Conservation (phyloP, 2,113 vertebrate genomes). For the Aythya baeri region DNA sequence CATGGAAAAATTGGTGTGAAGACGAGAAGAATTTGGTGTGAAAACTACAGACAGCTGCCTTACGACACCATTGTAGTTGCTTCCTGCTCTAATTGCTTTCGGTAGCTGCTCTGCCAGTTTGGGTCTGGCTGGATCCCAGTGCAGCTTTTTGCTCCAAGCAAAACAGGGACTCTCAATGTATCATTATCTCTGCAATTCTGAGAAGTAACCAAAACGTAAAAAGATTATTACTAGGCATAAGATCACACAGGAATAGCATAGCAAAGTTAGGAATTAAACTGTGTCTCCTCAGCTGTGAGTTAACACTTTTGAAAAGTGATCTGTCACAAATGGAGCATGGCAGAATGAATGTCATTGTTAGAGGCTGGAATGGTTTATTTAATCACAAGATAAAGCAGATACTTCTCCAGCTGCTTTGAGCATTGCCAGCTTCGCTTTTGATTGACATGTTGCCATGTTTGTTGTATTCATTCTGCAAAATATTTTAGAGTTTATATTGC, state of each 20-base stretch:
- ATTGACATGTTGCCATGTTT: background rate
- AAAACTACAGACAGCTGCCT: background rate
- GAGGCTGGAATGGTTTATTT: background rate
- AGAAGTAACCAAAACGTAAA: background rate
- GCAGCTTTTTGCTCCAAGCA: background rate
- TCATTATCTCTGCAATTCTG: background rate
- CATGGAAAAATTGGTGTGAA: background rate
- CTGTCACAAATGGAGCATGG: background rate
- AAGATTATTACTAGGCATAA: background rate
- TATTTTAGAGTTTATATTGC: background rate
- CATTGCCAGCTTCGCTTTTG: background rate
- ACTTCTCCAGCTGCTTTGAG: background rate
- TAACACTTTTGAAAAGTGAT: background rate
- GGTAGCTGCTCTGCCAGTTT: background rate
- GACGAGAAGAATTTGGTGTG: background rate
- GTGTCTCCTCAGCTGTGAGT: background rate
- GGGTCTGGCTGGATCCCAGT: background rate
- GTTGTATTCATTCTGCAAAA: background rate
- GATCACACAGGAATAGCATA: background rate
- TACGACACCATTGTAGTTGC: background rate
- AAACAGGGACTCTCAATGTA: background rate
- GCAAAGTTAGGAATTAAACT: background rate
- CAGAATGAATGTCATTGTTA: background rate
- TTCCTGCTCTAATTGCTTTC: conserved; percentile 13
- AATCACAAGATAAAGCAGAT: background rate